These are phyloP conservation scores for Stomatorhinus walkeri DNA, from an alignment of 2,797 vertebrate genomes.

Conservation along the genomic window DNA sequence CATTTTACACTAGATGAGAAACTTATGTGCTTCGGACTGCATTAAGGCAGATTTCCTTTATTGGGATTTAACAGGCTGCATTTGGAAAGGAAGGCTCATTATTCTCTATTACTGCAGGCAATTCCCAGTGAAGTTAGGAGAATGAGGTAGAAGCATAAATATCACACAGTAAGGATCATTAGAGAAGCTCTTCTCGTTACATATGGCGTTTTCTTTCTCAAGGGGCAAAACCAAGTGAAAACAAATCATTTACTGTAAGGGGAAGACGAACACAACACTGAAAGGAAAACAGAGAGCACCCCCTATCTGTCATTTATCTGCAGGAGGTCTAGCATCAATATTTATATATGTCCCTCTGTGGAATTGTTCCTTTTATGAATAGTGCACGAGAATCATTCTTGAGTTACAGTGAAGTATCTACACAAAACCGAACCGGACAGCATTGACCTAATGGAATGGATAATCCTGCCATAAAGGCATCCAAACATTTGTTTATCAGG, in stretches of 20 bases:
- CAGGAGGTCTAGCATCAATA: neutral
- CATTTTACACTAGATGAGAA: neutral
- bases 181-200: neutral
- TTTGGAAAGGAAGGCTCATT: conserved; percentile 6
- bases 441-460: neutral
- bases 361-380: neutral
- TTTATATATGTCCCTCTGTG: neutral
- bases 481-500: neutral
- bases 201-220: neutral
- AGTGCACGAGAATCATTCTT: neutral
- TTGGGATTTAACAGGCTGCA: neutral
- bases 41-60: neutral
- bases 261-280: neutral
- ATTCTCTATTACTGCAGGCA: neutral
- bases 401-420: neutral
- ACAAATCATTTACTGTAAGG: neutral
- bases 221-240: neutral
- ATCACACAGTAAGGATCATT: neutral
- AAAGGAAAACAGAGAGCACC: neutral
- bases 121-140: neutral
- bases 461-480: neutral
- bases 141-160: neutral
- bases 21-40: neutral
- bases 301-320: neutral
- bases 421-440: neutral